Evolutionary conservation across 1,140 invertebrate genomes (phyloP), one percentile per base, ranked within the genome.

Genomic region (Tetragnatha versicolor): DNA sequence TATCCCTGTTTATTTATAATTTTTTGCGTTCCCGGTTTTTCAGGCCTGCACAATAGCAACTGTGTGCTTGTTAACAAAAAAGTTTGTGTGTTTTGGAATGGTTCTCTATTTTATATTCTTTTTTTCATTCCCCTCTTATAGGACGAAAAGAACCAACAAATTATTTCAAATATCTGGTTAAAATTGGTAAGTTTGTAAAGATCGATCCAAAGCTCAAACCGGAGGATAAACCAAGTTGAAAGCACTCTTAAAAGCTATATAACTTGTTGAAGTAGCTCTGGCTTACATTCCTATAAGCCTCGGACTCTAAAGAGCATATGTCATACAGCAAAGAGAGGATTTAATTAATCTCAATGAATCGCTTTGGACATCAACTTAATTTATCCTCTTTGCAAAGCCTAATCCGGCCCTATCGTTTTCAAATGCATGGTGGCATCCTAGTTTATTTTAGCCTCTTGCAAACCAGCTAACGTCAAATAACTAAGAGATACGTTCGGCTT

Each of bases 121-220:
- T 84, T 83, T 85, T 49, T 81, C 82, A 79, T 83, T 76, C 73
- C 80, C 86, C 87, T 88, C 82, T 83, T 90, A 87, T 91, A 94
- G 93, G 93, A 95, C 88, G 93, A 95, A 88, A 95, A 95, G 89
- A 94, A 94, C 89, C 93, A 94, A 89, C 90, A 94, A 87, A 91
- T 95, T 86, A 94, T 94, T 86, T 94, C 93, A 84, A 95, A 94
- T 89, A 93, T 94, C 89, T 95, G 93, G 93, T 90, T 95, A 84
- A 94, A 93, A 90, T 89, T 94, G 90, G 93, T 94, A 88, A 93
- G 92, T 92, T 82, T 73, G 69, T 80, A 82, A 82, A 58, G 20
- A 70, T 70, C 42, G 66, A 61, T 80, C 80, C 58, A 75, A 79
- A 80, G 78, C 79, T 82, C 82, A 83, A 82, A 73, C 77, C 73